Evolutionary conservation across 1,140 invertebrate species (phyloP), one percentile per base, ranked within the genome.

Genomic region (Neoseiulus cucumeris): DNA sequence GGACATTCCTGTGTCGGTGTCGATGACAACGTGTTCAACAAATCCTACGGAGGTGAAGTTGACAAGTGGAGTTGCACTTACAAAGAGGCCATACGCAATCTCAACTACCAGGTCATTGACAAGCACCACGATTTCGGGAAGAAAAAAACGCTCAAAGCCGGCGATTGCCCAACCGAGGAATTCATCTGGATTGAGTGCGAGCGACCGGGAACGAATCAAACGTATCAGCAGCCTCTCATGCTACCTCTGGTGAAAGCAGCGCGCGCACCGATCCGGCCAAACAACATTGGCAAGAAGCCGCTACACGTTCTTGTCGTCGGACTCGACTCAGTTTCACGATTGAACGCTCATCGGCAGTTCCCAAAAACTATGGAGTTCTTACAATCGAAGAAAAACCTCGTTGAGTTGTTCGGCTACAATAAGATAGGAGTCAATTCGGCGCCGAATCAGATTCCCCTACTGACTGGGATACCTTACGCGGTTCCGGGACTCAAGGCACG

Each of bases 301-400:
- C 4, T 59, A 25, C 51, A 59, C 47, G 73, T 82, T 12, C 66
- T 80, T 1, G 74, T 81, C 67, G 68, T 82, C 12, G 81, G 80
- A 7, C 70, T 82, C 1, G 82, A 83, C 71, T 79, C 80, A 0
- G 75, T 82, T 29, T 83, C 82, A 2, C 72, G 80, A 28, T 72
- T 80, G 22, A 82, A 82, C 72, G 79, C 80, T 65, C 73, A 77
- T 14, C 73, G 82, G 1, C 80, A 82, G 68, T 76, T 83, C 74
- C 77, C 76, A 1, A 69, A 72, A 51, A 81, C 80, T 0, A 70
- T 75, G n/a, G 39, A 71, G 1, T 79, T 76, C 65, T 71, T 83
- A 59, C 51, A 25, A 33, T 25, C 14, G 33, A 59, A 59, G 22
- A 59, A 59, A 20, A 59, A 59, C 51, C 25, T 59, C 33, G 51